These are phyloP conservation scores for Sinohyriopsis cumingii DNA, from an alignment of 2,888 invertebrate genomes.

Conservation along the genomic window DNA sequence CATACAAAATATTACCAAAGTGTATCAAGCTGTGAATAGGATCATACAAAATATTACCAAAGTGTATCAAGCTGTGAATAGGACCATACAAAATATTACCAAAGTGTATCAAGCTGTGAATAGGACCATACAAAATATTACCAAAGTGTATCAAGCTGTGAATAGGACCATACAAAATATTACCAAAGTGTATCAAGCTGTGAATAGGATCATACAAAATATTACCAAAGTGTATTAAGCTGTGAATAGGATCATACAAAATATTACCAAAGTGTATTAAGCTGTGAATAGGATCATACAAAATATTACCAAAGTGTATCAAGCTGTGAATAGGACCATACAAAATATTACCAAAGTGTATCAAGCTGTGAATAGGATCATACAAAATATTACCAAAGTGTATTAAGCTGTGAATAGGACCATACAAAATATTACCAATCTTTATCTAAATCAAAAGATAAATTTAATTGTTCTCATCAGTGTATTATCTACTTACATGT, in stretches of 20 bases:
- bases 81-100: too few species aligned
- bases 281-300: constrained; percentile 4
- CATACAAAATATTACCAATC: too few species aligned
- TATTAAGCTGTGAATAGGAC: constrained; percentile 7
- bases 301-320: constrained; percentile 1
- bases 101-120: constrained; percentile 12
- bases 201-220: background rate
- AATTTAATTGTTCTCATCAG: too few species aligned
- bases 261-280: constrained; percentile 3
- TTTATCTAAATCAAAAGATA: too few species aligned
- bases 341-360: background rate
- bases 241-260: constrained; percentile 1
- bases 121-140: too few species aligned
- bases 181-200: constrained; percentile 8
- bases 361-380: constrained; percentile 6
- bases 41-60: too few species aligned
- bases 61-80: constrained; percentile 12
- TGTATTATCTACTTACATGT: too few species aligned
- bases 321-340: constrained; percentile 6
- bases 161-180: background rate
- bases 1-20: background rate
- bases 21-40: constrained; percentile 8
- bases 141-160: constrained; percentile 8
- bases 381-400: background rate
- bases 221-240: constrained; percentile 5